These are phyloP conservation scores for Eustalomyia histrio DNA, from an alignment of 2,888 invertebrate species.

Conservation along the genomic window DNA sequence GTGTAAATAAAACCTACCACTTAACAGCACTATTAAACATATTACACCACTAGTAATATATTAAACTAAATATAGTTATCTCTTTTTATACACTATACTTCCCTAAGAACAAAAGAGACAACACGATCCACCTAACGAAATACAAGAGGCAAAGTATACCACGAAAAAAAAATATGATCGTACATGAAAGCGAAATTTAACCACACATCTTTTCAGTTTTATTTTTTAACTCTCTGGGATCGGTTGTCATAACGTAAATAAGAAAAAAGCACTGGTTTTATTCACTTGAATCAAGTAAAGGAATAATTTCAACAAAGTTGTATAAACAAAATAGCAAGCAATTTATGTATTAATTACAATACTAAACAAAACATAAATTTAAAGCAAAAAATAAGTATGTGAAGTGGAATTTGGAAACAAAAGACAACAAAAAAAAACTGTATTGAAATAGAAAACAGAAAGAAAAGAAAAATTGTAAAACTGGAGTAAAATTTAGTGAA, in stretches of 20 bases:
- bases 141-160: slow-evolving; percentile 37
- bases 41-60: neutral
- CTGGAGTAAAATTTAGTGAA: neutral
- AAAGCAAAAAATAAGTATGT: slow-evolving; percentile 26
- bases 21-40: slow-evolving; percentile 36
- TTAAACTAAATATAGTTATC: neutral
- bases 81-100: neutral
- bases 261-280: slow-evolving; percentile 30
- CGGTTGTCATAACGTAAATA: slow-evolving; percentile 68
- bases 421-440: neutral
- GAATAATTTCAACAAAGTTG: slow-evolving; percentile 30
- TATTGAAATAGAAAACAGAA: slow-evolving; percentile 27
- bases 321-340: slow-evolving; percentile 38
- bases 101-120: slow-evolving; percentile 23
- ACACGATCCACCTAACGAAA: slow-evolving; percentile 12
- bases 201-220: slow-evolving; percentile 71
- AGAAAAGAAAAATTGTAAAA: neutral
- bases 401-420: neutral
- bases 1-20: neutral
- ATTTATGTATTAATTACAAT: slow-evolving; percentile 33
- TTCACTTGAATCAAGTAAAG: slow-evolving; percentile 23
- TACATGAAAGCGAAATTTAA: slow-evolving; percentile 62
- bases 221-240: slow-evolving; percentile 74
- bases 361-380: neutral
- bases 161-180: slow-evolving; percentile 48